These are phyloP conservation scores for Syngnathoides biaculeatus DNA, from an alignment of 2,113 vertebrate species.

Conservation along the genomic window DNA sequence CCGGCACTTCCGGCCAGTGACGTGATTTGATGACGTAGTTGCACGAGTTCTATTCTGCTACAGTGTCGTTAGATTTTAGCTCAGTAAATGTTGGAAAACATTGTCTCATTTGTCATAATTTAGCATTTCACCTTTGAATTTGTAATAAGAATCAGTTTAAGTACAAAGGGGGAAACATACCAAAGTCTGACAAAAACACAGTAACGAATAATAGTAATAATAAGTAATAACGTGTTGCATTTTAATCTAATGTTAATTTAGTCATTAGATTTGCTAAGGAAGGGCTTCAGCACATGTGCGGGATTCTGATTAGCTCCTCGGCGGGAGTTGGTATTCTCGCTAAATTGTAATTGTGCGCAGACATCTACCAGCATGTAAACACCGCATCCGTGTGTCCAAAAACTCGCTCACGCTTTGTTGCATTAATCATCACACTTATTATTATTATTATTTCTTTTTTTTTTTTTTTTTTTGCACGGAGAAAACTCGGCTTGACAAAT, in stretches of 20 bases:
- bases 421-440: not conserved
- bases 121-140: not conserved
- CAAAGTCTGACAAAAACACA: not conserved
- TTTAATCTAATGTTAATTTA: not conserved
- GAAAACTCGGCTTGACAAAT: constrained; percentile 3
- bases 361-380: constrained; percentile 15
- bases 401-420: not conserved
- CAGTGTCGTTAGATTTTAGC: no score
- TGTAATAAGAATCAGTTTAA: not conserved
- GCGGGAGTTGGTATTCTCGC: not conserved
- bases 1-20: no score
- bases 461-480: no score
- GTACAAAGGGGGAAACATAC: not conserved
- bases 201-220: not conserved
- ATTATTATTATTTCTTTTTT: not conserved
- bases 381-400: not conserved
- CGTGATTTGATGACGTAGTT: no score
- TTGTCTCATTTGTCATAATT: not conserved
- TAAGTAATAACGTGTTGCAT: not conserved
- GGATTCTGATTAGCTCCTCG: not conserved
- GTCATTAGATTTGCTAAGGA: not conserved
- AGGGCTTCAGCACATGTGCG: not conserved
- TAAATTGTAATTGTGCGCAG: constrained; percentile 13
- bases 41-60: no score
- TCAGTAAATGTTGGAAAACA: not conserved